Base-by-base conservation (phyloP, 2,113 vertebrate species). In the Pontoporia blainvillei region DNA sequence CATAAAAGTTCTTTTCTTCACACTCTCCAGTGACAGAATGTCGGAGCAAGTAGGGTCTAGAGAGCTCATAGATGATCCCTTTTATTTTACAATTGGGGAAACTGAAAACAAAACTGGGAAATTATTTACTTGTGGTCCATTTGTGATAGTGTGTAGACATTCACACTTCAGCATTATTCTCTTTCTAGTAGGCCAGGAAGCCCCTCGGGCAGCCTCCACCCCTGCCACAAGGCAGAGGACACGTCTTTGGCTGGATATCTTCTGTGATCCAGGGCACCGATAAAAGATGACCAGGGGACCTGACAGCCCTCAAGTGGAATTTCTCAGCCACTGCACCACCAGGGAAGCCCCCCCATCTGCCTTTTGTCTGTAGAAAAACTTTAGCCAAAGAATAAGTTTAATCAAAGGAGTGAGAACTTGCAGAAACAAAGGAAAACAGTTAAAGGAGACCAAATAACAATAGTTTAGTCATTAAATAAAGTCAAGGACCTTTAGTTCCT, bases 71-170 rank as follows among this genome's bases (percentile, higher is more conserved):
- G 94, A 81, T 7, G 21, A 95, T 31, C 27, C 9, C 10, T 76
- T 72, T 95, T 71, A 86, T 85, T 96, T 96, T 69, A 91, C 82
- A 93, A 34, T 14, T 73, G 36, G 62, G 44, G 64, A 95, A 76
- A 89, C 31, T 39, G 73, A 79, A 72, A 62, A 6, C 9, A 27
- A 86, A 79, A 89, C 41, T 61, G 15, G 18, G 31, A 73, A 75
- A 49, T 69, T 66, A 46, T 66, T 96, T 94, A 82, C 71, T 64
- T 89, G 72, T 49, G 57, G 18, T 20, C 36, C 62, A 3, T 57
- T 62, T 44, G 34, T 95, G 78, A 29, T 23, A 8, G 20, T 67
- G 21, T 46, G 25, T 11, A 11, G 17, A 31, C 41, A 67, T 72
- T 73, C 34, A 20, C 36, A 69, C 49, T 46, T 41, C 46, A 23